A percentile compares a stretch with the other conserved stretches of the same genome.
These are phyloP conservation scores for Elachura formosa DNA, from an alignment of 2,113 vertebrate genomes.

Conservation along the genomic window DNA sequence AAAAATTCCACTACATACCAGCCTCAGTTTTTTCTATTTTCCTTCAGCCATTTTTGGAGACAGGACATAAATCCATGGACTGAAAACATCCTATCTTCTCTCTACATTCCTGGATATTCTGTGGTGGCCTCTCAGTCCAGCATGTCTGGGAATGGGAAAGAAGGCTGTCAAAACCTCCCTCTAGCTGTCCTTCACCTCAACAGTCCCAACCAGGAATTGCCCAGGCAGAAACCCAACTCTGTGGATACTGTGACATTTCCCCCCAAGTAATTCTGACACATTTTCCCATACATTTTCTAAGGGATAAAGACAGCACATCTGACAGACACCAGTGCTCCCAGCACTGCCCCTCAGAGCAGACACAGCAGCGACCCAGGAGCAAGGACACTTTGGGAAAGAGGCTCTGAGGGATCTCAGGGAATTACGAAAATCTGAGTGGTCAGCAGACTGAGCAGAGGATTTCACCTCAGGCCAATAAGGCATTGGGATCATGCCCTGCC, in stretches of 20 bases:
- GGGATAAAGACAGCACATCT: neutral
- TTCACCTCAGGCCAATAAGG: neutral
- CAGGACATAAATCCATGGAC: neutral
- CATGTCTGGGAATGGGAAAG: neutral
- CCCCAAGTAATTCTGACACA: neutral
- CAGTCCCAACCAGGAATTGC: neutral
- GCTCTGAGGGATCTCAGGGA: neutral
- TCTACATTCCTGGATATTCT: neutral
- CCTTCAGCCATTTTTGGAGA: neutral
- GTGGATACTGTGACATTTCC: neutral
- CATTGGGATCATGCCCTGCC: neutral
- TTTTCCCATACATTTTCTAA: neutral
- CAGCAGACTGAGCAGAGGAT: neutral
- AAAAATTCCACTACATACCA: neutral
- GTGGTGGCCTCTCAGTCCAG: neutral
- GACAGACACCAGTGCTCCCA: neutral
- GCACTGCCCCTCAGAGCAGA: neutral
- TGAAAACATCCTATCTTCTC: neutral
- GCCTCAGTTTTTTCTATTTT: neutral
- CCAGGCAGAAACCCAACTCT: neutral
- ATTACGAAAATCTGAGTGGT: neutral
- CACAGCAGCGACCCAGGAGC: neutral
- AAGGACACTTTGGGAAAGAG: neutral
- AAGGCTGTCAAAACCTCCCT: neutral
- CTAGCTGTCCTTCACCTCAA: neutral